Base-by-base conservation (phyloP, 2,888 invertebrate species). In the Eupithecia pulchellata region DNA sequence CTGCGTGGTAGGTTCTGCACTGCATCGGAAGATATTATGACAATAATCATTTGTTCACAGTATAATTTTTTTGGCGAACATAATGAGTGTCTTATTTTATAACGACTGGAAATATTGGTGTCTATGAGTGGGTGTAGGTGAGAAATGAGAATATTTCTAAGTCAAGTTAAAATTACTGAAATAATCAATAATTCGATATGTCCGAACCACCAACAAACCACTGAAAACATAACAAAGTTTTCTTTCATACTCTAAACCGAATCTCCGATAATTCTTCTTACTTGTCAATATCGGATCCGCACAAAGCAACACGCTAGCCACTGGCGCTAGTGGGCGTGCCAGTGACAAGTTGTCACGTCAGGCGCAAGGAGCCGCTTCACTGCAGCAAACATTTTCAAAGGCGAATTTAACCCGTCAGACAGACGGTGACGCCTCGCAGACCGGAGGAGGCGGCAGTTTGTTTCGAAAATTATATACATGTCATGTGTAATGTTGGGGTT, bases 261-360 rank as follows among this genome's bases (percentile, higher is more conserved):
- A 20, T 52, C 47, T 61, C 36, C 52, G 4, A 55, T 55, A 68
- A 39, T 27, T 47, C 25, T 64, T 47, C 34, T 29, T 52, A 20
- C 58, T 25, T 30, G 62, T 69, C 69, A 62, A 69, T 69, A 66
- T 13, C 34, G 30, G n/a, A 55, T 66, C 52, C 60, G 62, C 58
- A 69, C 69, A 72, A 64, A 60, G 69, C 69, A 65, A 25, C 67
- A 63, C 73, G 66, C 69, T 69, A 67, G 74, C 72, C 68, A 66
- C 64, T 72, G 70, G 74, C 66, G 72, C 72, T 62, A 72, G 73
- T 74, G 72, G 68, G 79, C 75, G 81, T 86, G 88, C 73, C 69
- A 71, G 75, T 85, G 87, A 87, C 87, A 87, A 81, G 71, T 79
- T 85, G 86, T 87, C 88, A 85, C 83, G 83, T 86, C 85, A 85